These are phyloP conservation scores for Murina feae DNA, from an alignment of 2,113 vertebrate genomes.

Conservation along the genomic window DNA sequence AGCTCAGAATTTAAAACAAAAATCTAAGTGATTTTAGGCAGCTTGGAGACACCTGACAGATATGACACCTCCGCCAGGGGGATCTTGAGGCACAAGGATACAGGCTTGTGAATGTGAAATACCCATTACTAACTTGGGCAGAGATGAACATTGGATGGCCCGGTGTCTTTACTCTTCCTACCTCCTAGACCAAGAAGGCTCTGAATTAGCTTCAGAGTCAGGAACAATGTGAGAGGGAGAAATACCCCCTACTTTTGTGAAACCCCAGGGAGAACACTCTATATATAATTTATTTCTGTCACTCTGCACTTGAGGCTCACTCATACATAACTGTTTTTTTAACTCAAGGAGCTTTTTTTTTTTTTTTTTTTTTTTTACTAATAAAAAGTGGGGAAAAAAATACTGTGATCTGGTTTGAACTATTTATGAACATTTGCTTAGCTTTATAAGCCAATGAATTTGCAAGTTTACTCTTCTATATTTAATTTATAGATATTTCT, in stretches of 20 bases:
- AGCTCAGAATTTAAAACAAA: neutral
- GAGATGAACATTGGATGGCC: neutral
- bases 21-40: neutral
- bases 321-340: neutral
- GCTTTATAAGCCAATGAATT: neutral
- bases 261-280: neutral
- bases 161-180: neutral
- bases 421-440: neutral
- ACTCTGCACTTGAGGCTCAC: neutral
- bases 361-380: neutral
- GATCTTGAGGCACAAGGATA: neutral
- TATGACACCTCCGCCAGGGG: neutral
- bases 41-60: neutral
- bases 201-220: neutral
- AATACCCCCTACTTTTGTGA: neutral
- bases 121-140: neutral
- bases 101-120: neutral
- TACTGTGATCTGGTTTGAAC: neutral
- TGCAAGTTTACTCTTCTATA: neutral
- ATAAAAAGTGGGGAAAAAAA: neutral
- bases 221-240: neutral
- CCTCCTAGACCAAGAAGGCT: neutral
- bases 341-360: neutral
- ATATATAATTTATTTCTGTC: neutral
- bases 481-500: neutral